A percentile compares a stretch with the other conserved stretches of the same genome.
phyloP scores from a whole-genome alignment of 2,797 vertebrate genomes.

The Phoeniculus purpureus region DNA sequence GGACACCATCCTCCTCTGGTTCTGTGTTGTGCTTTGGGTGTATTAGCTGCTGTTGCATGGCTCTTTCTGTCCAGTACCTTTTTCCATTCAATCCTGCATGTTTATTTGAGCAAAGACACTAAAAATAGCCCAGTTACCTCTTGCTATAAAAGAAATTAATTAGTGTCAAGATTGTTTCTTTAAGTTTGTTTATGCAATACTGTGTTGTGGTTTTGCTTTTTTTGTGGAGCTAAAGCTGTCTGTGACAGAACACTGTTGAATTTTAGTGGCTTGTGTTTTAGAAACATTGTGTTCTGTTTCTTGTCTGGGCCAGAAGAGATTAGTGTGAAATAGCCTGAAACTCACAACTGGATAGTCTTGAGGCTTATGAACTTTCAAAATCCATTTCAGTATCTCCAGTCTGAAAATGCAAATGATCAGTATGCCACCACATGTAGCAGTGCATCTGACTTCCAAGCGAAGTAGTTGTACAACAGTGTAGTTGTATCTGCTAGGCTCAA shows the following conservation, averaged over 20 bases:
- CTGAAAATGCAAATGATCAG: background rate
- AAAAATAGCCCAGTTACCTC: background rate
- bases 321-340: background rate
- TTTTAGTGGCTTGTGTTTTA: background rate
- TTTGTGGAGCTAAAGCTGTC: background rate
- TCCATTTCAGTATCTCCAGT: background rate
- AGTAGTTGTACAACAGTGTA: background rate
- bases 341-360: background rate
- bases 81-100: background rate
- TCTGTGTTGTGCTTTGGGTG: background rate
- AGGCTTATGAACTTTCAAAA: background rate
- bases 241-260: background rate
- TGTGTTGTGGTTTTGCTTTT: background rate
- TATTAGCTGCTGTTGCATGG: background rate
- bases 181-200: background rate
- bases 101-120: background rate
- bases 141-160: background rate
- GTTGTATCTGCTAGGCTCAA: background rate
- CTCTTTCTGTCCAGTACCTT: background rate
- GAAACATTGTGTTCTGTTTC: background rate
- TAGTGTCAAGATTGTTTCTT: background rate
- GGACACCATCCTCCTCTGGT: background rate
- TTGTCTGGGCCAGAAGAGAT: background rate
- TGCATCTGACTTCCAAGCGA: background rate
- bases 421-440: fast-evolving